phyloP scores from a whole-genome alignment of 92 coral and sea anemone genomes.

The Umimayanthus kanabou region DNA sequence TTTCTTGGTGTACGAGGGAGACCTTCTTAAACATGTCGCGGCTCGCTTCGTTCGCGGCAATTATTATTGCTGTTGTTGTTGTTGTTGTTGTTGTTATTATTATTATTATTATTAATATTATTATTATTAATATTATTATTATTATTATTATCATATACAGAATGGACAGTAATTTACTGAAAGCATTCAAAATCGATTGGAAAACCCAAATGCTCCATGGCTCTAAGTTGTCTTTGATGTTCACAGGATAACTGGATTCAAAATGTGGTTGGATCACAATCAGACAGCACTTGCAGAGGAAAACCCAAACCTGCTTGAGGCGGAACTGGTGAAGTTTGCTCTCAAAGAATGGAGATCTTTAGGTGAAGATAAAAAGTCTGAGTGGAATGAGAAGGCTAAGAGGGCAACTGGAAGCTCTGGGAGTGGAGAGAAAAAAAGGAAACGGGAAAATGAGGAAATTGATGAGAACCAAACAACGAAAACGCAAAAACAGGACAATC shows the following conservation, averaged over 20 bases:
- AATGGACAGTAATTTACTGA: background rate
- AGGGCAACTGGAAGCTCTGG: constrained; percentile 38
- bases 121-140: too few species aligned
- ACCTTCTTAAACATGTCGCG: too few species aligned
- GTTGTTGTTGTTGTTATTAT: too few species aligned
- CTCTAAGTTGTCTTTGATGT: background rate
- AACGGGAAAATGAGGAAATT: constrained; percentile 25
- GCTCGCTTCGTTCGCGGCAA: too few species aligned
- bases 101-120: too few species aligned
- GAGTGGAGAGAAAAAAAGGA: constrained; percentile 52
- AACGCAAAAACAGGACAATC: constrained; percentile 2
- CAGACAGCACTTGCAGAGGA: constrained; percentile 65
- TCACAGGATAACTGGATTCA: constrained; percentile 84
- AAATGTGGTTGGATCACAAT: constrained; percentile 80
- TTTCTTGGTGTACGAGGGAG: too few species aligned
- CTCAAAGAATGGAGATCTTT: constrained; percentile 86
- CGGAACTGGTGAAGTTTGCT: constrained; percentile 77
- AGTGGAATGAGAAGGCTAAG: constrained; percentile 83
- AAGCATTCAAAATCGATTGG: too few species aligned
- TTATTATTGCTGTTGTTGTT: too few species aligned
- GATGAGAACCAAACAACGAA: constrained; percentile 1
- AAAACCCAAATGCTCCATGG: too few species aligned
- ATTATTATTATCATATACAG: background rate
- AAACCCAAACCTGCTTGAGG: constrained; percentile 75
- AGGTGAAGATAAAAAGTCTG: constrained; percentile 67